Percentiles rank a stretch among this genome's conserved stretches.
Conservation (phyloP, 2,113 vertebrate genomes). For the Physeter macrocephalus region DNA sequence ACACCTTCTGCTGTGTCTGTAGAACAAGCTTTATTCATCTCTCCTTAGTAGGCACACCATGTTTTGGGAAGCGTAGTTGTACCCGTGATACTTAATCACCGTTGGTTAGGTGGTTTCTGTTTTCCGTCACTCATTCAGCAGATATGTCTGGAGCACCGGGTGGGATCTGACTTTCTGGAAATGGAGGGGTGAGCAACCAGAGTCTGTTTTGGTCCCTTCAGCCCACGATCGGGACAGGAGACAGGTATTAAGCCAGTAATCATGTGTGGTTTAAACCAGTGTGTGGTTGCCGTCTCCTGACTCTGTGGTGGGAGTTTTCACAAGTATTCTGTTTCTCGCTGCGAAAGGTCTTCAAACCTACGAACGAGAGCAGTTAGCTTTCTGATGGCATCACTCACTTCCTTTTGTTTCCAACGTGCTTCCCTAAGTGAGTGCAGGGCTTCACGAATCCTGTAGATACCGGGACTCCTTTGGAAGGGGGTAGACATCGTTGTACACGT, state of each 20-base stretch:
- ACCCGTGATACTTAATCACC: too few species aligned
- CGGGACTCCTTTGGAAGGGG: neutral
- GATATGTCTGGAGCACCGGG: neutral
- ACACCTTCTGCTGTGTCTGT: neutral
- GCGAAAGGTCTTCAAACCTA: neutral
- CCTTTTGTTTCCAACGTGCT: neutral
- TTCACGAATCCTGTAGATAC: neutral
- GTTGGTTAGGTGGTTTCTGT: neutral
- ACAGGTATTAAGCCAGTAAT: neutral
- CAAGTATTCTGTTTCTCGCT: neutral
- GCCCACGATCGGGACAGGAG: neutral
- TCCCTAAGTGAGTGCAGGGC: neutral
- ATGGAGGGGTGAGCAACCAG: too few species aligned
- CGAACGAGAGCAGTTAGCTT: neutral
- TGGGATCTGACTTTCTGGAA: neutral
- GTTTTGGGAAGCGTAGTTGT: neutral
- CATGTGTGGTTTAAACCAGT: too few species aligned
- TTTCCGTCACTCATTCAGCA: neutral
- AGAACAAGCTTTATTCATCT: neutral
- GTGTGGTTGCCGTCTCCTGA: neutral
- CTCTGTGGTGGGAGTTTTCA: neutral
- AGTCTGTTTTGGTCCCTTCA: neutral
- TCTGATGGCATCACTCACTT: neutral
- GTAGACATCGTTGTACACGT: accelerated
- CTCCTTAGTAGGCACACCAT: neutral